These are phyloP conservation scores for Noctua janthina DNA, from an alignment of 2,888 invertebrate genomes.

Conservation along the genomic window DNA sequence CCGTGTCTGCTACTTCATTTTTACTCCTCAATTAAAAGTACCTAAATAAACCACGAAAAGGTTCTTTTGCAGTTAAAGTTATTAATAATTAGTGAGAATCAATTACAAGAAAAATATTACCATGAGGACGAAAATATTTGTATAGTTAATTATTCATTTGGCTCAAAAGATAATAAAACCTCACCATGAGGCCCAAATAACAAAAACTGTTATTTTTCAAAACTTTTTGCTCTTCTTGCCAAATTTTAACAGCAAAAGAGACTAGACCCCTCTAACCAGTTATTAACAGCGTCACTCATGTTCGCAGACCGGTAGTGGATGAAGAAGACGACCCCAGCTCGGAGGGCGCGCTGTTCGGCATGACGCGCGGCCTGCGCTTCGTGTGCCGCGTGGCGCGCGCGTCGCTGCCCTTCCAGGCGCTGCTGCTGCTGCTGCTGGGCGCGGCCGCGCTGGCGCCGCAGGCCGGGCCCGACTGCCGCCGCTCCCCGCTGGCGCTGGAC, in stretches of 20 bases:
- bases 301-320: conserved; percentile 76
- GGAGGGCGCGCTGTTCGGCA: conserved; percentile 79
- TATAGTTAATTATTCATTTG: neutral
- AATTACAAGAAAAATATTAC: neutral
- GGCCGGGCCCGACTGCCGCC: conserved; percentile 95
- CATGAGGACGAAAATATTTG: neutral
- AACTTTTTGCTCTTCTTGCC: neutral
- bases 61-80: conserved; percentile 20
- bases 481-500: conserved; percentile 93
- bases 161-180: too few relatives aligned
- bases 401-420: conserved; percentile 97
- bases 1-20: neutral
- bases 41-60: neutral
- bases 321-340: conserved; percentile 74
- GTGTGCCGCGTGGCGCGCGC: conserved; percentile 97
- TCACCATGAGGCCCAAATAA: neutral
- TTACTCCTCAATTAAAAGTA: neutral
- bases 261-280: neutral
- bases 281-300: too few relatives aligned
- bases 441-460: conserved; percentile 98
- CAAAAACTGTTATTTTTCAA: neutral
- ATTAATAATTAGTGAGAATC: neutral
- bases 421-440: conserved; percentile 97
- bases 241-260: conserved; percentile 13
- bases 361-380: conserved; percentile 94